Conservation (phyloP, 2,797 vertebrate species). For the Anisognathus igniventris region DNA sequence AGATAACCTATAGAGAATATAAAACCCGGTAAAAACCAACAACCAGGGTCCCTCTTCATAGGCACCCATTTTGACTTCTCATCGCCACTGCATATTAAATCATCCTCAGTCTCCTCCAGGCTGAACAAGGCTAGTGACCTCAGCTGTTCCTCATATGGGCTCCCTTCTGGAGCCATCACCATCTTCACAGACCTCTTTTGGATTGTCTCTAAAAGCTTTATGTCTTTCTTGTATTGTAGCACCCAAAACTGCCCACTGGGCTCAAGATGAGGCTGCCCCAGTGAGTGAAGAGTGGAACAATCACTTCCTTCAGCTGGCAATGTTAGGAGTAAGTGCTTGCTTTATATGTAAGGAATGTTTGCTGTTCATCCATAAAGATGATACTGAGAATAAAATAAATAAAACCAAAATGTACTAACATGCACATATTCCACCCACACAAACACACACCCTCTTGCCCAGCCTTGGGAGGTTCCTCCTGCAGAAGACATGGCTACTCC, state of each 20-base stretch:
- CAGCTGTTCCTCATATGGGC: neutral
- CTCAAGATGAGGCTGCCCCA: neutral
- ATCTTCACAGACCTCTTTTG: neutral
- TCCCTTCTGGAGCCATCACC: neutral
- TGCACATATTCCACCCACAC: accelerated
- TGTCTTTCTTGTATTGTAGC: neutral
- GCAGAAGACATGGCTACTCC: neutral
- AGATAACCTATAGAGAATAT: neutral
- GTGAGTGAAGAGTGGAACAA: neutral
- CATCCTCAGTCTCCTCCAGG: neutral
- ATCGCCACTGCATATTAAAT: neutral
- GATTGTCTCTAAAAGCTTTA: neutral
- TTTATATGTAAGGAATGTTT: neutral
- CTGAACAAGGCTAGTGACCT: neutral
- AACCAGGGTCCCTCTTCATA: neutral
- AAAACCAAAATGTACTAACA: neutral
- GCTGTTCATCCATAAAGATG: neutral
- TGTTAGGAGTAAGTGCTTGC: neutral
- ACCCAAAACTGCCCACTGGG: neutral
- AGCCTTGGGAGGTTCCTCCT: neutral
- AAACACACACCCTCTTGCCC: neutral
- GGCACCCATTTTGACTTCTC: neutral
- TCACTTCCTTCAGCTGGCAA: accelerated
- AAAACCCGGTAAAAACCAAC: neutral
- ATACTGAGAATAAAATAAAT: neutral